Base-by-base conservation (phyloP, 1,140 invertebrate genomes). In the Heliconius nattereri region DNA sequence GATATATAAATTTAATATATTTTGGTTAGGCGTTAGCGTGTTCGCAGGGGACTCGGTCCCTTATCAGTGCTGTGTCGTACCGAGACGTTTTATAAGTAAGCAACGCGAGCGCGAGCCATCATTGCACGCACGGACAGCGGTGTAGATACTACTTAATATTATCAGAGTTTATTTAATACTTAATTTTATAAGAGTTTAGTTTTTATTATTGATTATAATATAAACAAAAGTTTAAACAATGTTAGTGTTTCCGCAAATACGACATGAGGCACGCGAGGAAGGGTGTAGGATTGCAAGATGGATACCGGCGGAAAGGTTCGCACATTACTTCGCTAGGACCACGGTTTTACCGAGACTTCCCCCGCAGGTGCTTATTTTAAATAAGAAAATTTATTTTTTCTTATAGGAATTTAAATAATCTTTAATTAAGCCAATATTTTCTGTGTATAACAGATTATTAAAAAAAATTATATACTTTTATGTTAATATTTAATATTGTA, bases 1-100 rank as follows among this genome's bases (percentile, higher is more conserved):
- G 13, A 26, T 19, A 66, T 5, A 3, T 66, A 3, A 66, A 60
- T 29, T 66, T 66, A 16, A 16, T 26, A 66, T 23, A 45, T 79
- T 72, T 23, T 13, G 16, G 1, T 71, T 78, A 81, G 29, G 66
- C 52, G 26, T 77, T 71, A 54, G 73, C 75, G 23, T 78, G 78
- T 92, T 93, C 93, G 93, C 91, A 87, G 93, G 92, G 93, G 92
- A 91, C 81, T 90, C 87, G 83, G 79, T 75, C 81, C 78, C 88
- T 93, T 94, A 94, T 94, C 92, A 91, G 91, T 83, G 83, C 86
- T 87, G 82, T 89, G 86, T 90, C 89, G 89, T 81, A 85, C 76
- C 78, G 85, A 92, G 90, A 91, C 87, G 86, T 92, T 92, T 92
- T 94, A 94, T 93, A 93, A 94, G 90, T 92, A 92, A 82, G 86